These are phyloP conservation scores for Enteromius mattozi DNA, from an alignment of 2,797 vertebrate species.

Conservation along the genomic window DNA sequence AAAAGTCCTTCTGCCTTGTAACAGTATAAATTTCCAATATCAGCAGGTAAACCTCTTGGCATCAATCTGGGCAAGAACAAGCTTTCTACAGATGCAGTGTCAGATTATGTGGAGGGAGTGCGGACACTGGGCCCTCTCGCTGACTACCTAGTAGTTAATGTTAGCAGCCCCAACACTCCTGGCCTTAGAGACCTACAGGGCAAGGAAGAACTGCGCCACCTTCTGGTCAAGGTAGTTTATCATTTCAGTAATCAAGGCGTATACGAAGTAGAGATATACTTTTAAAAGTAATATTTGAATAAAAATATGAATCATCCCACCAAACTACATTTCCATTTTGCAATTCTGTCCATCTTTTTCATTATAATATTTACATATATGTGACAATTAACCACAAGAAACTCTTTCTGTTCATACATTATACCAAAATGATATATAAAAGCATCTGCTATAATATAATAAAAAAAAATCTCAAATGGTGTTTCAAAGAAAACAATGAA, in stretches of 20 bases:
- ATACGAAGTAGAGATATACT: neutral
- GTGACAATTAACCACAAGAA: neutral
- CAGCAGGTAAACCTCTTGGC: conserved; percentile 91
- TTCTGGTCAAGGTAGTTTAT: conserved; percentile 82
- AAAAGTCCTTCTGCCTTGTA: neutral
- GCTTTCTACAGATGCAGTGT: conserved; percentile 81
- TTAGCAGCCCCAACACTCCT: conserved; percentile 95
- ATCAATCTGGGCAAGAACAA: conserved; percentile 98
- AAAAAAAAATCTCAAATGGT: neutral
- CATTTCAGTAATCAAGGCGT: neutral
- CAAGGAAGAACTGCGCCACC: conserved; percentile 81
- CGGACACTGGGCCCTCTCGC: conserved; percentile 86
- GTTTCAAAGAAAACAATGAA: neutral
- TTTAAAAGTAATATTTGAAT: neutral
- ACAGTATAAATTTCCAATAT: conserved; percentile 31
- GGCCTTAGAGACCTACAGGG: conserved; percentile 89
- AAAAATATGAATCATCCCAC: neutral
- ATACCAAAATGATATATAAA: neutral
- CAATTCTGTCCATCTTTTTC: neutral
- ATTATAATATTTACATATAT: neutral
- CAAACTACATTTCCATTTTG: neutral
- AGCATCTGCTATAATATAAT: too few relatives aligned
- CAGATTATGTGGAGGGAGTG: conserved; percentile 88
- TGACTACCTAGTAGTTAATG: conserved; percentile 94
- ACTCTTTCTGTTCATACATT: neutral